These are phyloP conservation scores for Butorides virescens DNA, from an alignment of 2,113 vertebrate species.

Conservation along the genomic window DNA sequence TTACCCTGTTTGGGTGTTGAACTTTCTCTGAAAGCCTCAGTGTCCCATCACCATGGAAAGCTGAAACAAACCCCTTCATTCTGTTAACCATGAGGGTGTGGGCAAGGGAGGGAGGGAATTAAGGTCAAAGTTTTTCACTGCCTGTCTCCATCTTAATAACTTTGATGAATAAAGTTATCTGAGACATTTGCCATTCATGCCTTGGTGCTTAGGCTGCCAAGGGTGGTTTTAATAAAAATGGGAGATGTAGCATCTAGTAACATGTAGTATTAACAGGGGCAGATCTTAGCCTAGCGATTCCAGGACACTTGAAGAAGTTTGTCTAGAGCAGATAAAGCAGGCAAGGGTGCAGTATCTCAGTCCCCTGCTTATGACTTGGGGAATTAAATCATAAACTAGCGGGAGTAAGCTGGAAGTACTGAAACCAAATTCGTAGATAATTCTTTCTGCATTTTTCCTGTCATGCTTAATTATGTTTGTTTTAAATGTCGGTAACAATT, in stretches of 20 bases:
- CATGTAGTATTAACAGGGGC: background rate
- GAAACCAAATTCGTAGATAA: background rate
- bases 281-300: background rate
- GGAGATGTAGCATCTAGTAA: background rate
- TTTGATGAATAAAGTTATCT: background rate
- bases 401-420: background rate
- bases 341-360: background rate
- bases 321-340: background rate
- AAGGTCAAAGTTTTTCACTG: background rate
- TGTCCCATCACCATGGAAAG: background rate
- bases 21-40: background rate
- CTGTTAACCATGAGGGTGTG: background rate
- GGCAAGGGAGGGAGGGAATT: background rate
- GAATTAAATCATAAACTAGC: background rate
- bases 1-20: background rate
- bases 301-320: background rate
- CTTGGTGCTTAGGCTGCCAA: background rate
- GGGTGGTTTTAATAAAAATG: background rate
- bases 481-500: slow-evolving; percentile 13
- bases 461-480: slow-evolving; percentile 10
- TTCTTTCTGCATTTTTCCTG: background rate
- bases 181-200: background rate
- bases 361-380: background rate
- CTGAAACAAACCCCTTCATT: background rate
- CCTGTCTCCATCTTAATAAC: background rate